phyloP scores from a whole-genome alignment of 1,140 invertebrate species.

The Microplitis demolitor region DNA sequence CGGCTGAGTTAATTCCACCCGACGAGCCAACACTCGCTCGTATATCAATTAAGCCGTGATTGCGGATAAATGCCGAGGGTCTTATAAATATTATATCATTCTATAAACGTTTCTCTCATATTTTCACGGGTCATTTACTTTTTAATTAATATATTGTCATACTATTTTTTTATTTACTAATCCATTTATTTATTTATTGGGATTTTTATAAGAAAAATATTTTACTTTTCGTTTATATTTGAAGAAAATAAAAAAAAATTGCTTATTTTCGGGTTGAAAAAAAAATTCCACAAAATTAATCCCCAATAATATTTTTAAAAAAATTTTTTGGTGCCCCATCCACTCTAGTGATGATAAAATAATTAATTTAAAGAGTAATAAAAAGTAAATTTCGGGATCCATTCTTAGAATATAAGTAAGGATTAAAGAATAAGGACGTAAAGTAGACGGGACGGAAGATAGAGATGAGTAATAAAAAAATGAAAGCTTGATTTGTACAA shows the following conservation, averaged over 20 bases:
- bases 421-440: constrained; percentile 60
- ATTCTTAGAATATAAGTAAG: constrained; percentile 28
- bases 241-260: no score
- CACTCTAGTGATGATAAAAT: no score
- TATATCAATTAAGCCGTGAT: constrained; percentile 58
- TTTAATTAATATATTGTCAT: neutral
- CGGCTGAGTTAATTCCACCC: constrained; percentile 29
- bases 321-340: no score
- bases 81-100: neutral
- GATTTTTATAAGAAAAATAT: no score
- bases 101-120: neutral
- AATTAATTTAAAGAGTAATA: no score
- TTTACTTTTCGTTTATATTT: no score
- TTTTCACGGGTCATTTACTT: neutral
- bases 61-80: constrained; percentile 21
- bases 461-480: neutral
- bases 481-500: constrained; percentile 52
- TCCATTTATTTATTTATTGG: neutral
- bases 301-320: no score
- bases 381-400: no score
- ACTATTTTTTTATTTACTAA: neutral
- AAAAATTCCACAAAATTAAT: no score
- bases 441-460: neutral
- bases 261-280: no score
- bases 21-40: constrained; percentile 51